These are phyloP conservation scores for Botia almorhae DNA, from an alignment of 2,797 vertebrate species.

Conservation along the genomic window DNA sequence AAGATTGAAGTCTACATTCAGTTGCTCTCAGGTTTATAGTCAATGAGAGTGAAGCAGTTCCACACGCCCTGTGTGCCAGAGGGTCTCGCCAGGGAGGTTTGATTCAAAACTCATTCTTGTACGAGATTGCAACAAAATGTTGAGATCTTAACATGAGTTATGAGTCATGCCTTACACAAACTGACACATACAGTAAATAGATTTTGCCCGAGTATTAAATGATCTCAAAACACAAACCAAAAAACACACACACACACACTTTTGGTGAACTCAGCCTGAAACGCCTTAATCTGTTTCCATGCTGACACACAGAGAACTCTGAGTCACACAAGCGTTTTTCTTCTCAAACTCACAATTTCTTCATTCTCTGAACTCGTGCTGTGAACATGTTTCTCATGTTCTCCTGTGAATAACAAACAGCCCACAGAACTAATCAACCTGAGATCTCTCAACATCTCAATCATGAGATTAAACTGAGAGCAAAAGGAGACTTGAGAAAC, in stretches of 20 bases:
- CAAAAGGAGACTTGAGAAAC: neutral
- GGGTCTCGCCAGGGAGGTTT: neutral
- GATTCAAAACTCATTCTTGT: neutral
- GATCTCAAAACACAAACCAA: constrained; percentile 43
- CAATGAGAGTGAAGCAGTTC: neutral
- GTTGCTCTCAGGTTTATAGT: neutral
- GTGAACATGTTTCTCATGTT: constrained; percentile 31
- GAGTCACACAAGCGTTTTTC: constrained; percentile 67
- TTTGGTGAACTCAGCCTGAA: constrained; percentile 63
- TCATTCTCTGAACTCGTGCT: constrained; percentile 1
- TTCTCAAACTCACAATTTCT: constrained; percentile 53
- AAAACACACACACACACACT: constrained; percentile 16
- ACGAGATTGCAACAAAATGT: neutral
- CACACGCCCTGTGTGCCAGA: neutral
- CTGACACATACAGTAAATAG: constrained; percentile 35
- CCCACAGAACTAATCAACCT: neutral
- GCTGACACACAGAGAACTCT: constrained; percentile 66
- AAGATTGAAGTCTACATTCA: neutral
- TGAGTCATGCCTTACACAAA: constrained; percentile 34
- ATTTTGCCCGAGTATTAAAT: constrained; percentile 22
- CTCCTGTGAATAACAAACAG: constrained; percentile 14
- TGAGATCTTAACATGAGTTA: neutral
- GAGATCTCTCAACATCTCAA: neutral
- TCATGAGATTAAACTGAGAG: neutral
- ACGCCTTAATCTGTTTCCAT: constrained; percentile 69